Evolutionary conservation across 2,888 invertebrate species (phyloP).

Genomic region (Patella pellucida): DNA sequence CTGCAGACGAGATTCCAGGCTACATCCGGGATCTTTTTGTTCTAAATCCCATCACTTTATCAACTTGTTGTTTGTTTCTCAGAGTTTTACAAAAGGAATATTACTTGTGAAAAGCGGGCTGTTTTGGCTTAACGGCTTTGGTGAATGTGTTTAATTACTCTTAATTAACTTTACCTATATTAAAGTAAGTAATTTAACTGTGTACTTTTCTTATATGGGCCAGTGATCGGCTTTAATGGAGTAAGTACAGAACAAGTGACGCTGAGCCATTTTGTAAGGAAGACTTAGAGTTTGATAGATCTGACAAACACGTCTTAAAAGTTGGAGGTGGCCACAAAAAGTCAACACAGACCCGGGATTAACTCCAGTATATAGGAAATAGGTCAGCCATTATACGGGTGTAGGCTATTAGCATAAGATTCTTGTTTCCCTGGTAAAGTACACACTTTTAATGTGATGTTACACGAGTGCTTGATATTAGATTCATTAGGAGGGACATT

Average conservation of each 20-base stretch:
- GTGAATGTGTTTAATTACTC: not conserved
- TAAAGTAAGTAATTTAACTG: not conserved
- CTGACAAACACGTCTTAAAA: not conserved
- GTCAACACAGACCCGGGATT: not conserved
- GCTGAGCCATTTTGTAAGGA: too few relatives aligned
- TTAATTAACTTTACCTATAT: not conserved
- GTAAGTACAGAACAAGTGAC: too few relatives aligned
- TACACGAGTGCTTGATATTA: slow-evolving; percentile 1
- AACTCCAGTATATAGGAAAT: not conserved
- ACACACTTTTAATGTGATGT: slow-evolving; percentile 7
- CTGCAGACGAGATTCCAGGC: slow-evolving; percentile 5
- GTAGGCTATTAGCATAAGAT: slow-evolving; percentile 7
- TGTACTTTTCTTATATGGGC: too few relatives aligned
- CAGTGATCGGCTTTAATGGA: too few relatives aligned
- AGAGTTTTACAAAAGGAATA: not conserved
- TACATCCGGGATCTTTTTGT: slow-evolving; percentile 8
- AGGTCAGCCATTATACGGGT: not conserved
- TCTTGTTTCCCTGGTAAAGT: slow-evolving; percentile 3
- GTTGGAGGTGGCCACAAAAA: not conserved
- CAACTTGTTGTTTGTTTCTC: not conserved
- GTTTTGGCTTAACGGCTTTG: not conserved
- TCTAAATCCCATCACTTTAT: not conserved
- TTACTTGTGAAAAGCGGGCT: too few relatives aligned
- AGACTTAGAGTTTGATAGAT: not conserved
- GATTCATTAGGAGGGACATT: slow-evolving; percentile 1